Evolutionary conservation across 2,113 vertebrate species (phyloP).

Genomic region (Microcebus jonahi): DNA sequence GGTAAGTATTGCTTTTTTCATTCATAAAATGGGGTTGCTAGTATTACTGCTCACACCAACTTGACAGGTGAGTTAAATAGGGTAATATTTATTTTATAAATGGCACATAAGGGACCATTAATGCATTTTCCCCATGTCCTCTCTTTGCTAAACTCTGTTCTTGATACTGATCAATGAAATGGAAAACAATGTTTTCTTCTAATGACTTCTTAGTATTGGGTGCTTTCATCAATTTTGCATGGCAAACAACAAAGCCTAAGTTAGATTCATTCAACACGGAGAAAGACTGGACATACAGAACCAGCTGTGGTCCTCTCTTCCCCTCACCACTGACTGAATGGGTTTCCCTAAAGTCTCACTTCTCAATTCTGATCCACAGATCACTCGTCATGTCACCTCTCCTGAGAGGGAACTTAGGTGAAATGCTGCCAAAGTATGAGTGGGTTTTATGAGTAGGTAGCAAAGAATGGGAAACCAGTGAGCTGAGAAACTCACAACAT

Average conservation of each 20-base stretch:
- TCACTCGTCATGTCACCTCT: background rate
- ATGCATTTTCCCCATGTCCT: background rate
- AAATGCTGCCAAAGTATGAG: background rate
- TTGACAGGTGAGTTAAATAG: background rate
- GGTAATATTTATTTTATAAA: background rate
- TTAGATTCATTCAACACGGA: background rate
- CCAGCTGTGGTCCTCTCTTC: background rate
- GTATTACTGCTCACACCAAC: background rate
- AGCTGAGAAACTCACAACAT: background rate
- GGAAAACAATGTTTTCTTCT: background rate
- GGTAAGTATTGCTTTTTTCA: background rate
- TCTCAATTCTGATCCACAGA: background rate
- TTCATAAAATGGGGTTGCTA: background rate
- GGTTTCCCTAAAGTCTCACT: background rate
- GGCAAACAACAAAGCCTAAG: background rate
- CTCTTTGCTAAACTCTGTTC: too few species aligned
- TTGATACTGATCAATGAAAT: background rate
- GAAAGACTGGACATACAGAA: background rate
- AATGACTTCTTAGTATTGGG: background rate
- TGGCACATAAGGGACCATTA: background rate
- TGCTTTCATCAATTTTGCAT: background rate
- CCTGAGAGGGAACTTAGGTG: background rate
- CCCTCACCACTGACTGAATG: background rate
- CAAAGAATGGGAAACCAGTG: background rate
- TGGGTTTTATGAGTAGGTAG: background rate